Percentiles rank a stretch among this genome's conserved stretches.
Conservation (phyloP, 1,140 invertebrate genomes). For the Brachionus koreanus region DNA sequence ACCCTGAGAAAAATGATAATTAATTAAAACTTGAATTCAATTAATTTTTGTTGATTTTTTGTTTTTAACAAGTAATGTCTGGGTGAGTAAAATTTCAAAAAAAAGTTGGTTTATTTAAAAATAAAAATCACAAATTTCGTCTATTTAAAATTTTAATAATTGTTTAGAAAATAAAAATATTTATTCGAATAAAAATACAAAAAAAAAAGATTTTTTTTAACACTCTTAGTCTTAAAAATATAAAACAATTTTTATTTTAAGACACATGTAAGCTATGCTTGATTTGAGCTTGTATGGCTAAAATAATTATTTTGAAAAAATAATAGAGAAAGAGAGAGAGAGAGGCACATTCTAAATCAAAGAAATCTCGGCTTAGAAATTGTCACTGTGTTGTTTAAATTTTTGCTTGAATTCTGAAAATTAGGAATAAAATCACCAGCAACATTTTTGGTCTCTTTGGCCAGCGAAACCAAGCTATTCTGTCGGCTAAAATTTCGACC, state of each 20-base stretch:
- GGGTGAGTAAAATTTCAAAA: too few species aligned
- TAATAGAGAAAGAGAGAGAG: neutral
- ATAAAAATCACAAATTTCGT: neutral
- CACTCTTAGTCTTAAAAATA: neutral
- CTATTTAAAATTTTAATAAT: neutral
- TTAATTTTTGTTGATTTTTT: neutral
- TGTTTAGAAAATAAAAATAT: neutral
- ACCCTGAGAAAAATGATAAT: neutral
- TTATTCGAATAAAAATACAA: neutral
- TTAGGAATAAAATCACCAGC: neutral
- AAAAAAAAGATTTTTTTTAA: neutral
- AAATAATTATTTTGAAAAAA: neutral
- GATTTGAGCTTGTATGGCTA: neutral
- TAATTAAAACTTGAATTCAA: neutral
- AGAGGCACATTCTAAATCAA: neutral
- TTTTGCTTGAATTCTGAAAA: neutral
- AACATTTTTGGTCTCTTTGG: neutral
- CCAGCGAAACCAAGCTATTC: neutral
- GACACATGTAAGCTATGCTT: neutral
- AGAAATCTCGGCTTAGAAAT: conserved; percentile 28
- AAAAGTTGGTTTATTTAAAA: neutral
- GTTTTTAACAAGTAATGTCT: neutral
- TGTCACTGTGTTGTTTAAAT: neutral
- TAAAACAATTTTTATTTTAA: neutral
- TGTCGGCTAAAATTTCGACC: neutral